Evolutionary conservation across 2,797 vertebrate species (phyloP).

Genomic region (Syngnathus rostellatus): DNA sequence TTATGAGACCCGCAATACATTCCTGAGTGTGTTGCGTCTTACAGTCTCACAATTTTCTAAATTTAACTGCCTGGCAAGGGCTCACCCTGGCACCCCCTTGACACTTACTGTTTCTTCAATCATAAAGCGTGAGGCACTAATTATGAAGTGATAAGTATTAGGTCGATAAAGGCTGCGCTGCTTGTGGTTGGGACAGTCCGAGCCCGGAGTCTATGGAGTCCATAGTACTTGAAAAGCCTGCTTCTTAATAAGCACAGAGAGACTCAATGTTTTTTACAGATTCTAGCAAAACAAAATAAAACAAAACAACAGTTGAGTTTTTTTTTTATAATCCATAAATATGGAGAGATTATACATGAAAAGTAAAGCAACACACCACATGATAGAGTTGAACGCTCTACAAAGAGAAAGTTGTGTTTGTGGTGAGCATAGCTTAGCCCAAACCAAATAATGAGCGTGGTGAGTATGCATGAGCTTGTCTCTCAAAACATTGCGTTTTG

Average conservation of each 20-base stretch:
- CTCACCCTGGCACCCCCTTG: conserved; percentile 31
- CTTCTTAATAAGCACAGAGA: background rate
- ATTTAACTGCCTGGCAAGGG: conserved; percentile 34
- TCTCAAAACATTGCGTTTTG: conserved; percentile 14
- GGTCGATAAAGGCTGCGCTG: conserved; percentile 25
- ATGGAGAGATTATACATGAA: background rate
- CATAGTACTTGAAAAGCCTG: conserved; percentile 25
- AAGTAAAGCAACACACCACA: background rate
- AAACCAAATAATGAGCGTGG: conserved; percentile 8
- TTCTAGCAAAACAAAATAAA: background rate
- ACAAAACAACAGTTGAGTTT: background rate
- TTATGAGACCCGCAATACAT: conserved; percentile 62
- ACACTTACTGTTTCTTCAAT: conserved; percentile 23
- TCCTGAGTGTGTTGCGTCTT: conserved; percentile 52
- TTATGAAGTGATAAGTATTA: conserved; percentile 51
- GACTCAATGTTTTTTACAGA: conserved; percentile 15
- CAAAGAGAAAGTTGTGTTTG: conserved; percentile 3
- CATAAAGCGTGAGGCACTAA: conserved; percentile 36
- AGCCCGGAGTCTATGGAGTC: background rate
- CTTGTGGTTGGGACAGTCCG: conserved; percentile 17
- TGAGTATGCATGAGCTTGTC: conserved; percentile 19
- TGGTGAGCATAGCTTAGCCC: conserved; percentile 12
- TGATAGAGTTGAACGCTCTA: background rate
- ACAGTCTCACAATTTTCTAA: conserved; percentile 31
- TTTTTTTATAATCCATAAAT: background rate